A percentile compares a stretch with the other conserved stretches of the same genome.
phyloP scores from a whole-genome alignment of 2,888 invertebrate genomes.

The Aproaerema taeniolella region DNA sequence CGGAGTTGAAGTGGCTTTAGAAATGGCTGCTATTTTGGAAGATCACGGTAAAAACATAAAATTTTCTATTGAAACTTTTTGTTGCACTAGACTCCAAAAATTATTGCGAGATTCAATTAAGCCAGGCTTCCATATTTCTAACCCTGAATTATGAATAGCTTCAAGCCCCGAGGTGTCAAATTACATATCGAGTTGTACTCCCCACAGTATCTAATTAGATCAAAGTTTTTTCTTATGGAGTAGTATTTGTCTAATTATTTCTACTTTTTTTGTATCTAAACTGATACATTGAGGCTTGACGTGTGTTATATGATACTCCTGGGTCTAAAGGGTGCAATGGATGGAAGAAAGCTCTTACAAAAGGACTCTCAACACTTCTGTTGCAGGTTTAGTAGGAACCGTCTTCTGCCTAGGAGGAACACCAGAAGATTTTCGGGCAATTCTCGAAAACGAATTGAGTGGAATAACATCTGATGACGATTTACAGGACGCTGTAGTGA shows the following conservation, averaged over 20 bases:
- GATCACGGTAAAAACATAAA: conserved; percentile 29
- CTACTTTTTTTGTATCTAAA: too few relatives aligned
- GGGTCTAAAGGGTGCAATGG: too few relatives aligned
- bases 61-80: neutral
- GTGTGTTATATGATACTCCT: too few relatives aligned
- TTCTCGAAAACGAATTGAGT: conserved; percentile 31
- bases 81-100: too few relatives aligned
- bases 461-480: conserved; percentile 28
- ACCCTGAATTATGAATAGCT: neutral
- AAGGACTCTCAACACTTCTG: too few relatives aligned
- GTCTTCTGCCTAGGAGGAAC: conserved; percentile 44
- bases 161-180: too few relatives aligned
- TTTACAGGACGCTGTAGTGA: conserved; percentile 36
- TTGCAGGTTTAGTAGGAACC: conserved; percentile 42
- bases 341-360: too few relatives aligned
- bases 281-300: too few relatives aligned
- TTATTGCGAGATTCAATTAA: too few relatives aligned
- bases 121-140: too few relatives aligned
- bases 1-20: conserved; percentile 39
- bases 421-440: conserved; percentile 33
- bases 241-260: neutral
- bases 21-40: conserved; percentile 46
- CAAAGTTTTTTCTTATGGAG: neutral
- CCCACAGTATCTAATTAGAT: neutral
- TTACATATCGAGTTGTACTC: neutral